Evolutionary conservation across 2,797 vertebrate species (phyloP).

Genomic region (Siniperca obscura): DNA sequence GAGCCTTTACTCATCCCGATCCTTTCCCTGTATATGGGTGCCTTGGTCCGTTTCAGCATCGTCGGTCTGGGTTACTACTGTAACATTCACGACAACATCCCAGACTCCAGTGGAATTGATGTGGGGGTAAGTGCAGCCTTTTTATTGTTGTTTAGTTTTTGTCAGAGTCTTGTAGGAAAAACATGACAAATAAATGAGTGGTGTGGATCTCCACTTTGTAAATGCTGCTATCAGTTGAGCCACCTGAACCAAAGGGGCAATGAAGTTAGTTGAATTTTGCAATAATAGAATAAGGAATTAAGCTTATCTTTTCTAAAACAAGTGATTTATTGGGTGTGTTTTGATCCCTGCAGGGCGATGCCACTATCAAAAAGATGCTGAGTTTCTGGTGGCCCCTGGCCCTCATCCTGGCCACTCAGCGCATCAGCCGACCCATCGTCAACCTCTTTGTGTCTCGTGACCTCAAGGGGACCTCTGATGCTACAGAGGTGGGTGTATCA

Average conservation of each 20-base stretch:
- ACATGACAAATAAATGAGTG: background rate
- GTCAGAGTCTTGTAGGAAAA: background rate
- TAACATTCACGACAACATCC: slow-evolving; percentile 94
- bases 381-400: slow-evolving; percentile 99
- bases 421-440: slow-evolving; percentile 97
- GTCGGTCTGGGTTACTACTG: slow-evolving; percentile 96
- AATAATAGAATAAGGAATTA: background rate
- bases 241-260: background rate
- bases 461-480: slow-evolving; percentile 90
- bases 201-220: background rate
- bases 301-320: background rate
- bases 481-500: slow-evolving; percentile 89
- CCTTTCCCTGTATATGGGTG: slow-evolving; percentile 97
- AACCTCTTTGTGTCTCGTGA: slow-evolving; percentile 99
- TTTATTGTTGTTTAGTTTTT: background rate
- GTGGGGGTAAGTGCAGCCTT: slow-evolving; percentile 88
- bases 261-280: background rate
- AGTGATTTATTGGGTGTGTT: background rate
- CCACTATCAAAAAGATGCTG: slow-evolving; percentile 96
- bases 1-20: slow-evolving; percentile 98
- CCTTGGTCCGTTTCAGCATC: slow-evolving; percentile 94
- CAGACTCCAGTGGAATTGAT: slow-evolving; percentile 92
- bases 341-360: slow-evolving; percentile 89
- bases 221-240: background rate
- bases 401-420: slow-evolving; percentile 95